These are phyloP conservation scores for Dione juno DNA, from an alignment of 2,888 invertebrate genomes.

Conservation along the genomic window DNA sequence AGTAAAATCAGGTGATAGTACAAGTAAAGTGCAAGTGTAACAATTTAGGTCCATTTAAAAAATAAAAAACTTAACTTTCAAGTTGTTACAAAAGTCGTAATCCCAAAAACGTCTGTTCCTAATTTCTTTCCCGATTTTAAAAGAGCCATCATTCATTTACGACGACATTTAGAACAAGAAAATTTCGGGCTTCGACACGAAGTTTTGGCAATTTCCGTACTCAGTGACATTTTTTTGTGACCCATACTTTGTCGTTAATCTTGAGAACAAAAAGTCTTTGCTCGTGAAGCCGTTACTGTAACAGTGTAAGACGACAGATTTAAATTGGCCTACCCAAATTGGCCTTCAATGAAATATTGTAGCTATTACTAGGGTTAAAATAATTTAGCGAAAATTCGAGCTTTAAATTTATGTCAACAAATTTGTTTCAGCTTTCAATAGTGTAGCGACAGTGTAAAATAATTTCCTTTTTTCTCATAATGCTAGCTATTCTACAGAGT, in stretches of 20 bases:
- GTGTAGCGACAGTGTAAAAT: slow-evolving; percentile 19
- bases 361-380: slow-evolving; percentile 42
- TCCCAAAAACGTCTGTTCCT: slow-evolving; percentile 80
- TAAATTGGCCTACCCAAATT: slow-evolving; percentile 66
- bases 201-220: slow-evolving; percentile 81
- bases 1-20: background rate
- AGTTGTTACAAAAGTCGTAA: slow-evolving; percentile 77
- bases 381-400: slow-evolving; percentile 31
- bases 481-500: slow-evolving; percentile 18
- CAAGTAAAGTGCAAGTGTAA: slow-evolving; percentile 5
- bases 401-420: slow-evolving; percentile 16
- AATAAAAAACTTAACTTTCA: slow-evolving; percentile 50
- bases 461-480: slow-evolving; percentile 23
- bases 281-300: slow-evolving; percentile 66
- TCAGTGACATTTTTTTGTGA: slow-evolving; percentile 76
- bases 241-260: slow-evolving; percentile 81
- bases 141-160: slow-evolving; percentile 82
- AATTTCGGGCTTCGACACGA: slow-evolving; percentile 80
- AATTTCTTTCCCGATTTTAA: slow-evolving; percentile 82
- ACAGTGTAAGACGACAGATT: slow-evolving; percentile 71
- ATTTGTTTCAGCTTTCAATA: slow-evolving; percentile 6
- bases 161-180: slow-evolving; percentile 82
- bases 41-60: slow-evolving; percentile 37
- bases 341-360: slow-evolving; percentile 49
- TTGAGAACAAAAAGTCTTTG: slow-evolving; percentile 77